Evolutionary conservation across 1,140 invertebrate species (phyloP), one percentile per base, ranked within the genome.

Genomic region (Pogonomyrmex barbatus): DNA sequence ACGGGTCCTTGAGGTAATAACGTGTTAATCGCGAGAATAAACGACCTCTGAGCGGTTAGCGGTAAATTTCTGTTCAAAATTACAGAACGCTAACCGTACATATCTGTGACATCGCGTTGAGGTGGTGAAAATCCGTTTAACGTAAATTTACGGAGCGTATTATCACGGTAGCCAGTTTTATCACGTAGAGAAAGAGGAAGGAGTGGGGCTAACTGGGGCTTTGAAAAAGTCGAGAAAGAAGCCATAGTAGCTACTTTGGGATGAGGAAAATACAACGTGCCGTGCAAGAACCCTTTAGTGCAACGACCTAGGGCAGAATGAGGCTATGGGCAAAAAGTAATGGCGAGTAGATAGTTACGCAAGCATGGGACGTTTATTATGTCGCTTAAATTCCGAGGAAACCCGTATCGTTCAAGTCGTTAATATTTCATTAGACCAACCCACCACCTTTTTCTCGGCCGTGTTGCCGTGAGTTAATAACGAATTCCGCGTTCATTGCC

Each of bases 391-490:
- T 76, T 65, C 62, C 60, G 24, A 24, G 36, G 65, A 88, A 83
- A 83, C 60, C 58, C 68, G 56, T 86, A 90, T 91, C 88, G 62
- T 83, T 45, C 67, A 30, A 71, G 71, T 90, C 87, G 78, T 90
- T 91, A 91, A 91, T 90, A 91, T 91, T 91, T 91, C 89, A 91
- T 91, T 90, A 90, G 79, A 45, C 42, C 63, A 86, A 33, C 73
- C 79, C 63, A 30, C 63, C 56, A 52, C 58, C 45, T 82, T 88
- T 86, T 83, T 88, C 81, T 75, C 45, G n/a, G 9, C 63, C 2
- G 12, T 56, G 52, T 65, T 56, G 56, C 30, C 39, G 10, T 33
- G 47, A 84, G 88, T 88, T 90, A 88, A 90, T 89, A 90, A 87
- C 88, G 76, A 78, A 86, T 68, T 68, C n/a, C 67, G 63, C 60